Evolutionary conservation across 1,140 invertebrate genomes (phyloP).

Genomic region (Drosophila bocki): DNA sequence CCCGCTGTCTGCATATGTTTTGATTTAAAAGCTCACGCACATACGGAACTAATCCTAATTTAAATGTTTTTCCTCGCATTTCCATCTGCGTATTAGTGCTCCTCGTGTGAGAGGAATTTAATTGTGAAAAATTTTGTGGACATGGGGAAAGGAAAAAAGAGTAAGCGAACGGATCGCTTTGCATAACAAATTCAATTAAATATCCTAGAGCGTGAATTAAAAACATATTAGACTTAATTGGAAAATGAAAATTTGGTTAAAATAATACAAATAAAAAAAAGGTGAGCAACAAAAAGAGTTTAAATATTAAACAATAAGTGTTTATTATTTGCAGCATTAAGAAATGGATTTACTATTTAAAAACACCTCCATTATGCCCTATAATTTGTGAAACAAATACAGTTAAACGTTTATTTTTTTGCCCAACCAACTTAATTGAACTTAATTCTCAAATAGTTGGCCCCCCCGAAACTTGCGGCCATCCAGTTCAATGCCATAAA

Average conservation of each 20-base stretch:
- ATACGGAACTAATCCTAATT: conserved; percentile 70
- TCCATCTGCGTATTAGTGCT: conserved; percentile 5
- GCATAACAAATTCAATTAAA: conserved; percentile 76
- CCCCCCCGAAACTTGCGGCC: not conserved
- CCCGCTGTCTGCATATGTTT: conserved; percentile 34
- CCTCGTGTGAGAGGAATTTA: conserved; percentile 50
- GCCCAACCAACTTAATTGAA: conserved; percentile 22
- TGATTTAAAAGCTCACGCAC: conserved; percentile 65
- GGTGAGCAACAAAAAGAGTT: not conserved
- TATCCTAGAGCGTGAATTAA: conserved; percentile 50
- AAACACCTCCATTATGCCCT: conserved; percentile 9
- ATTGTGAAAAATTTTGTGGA: conserved; percentile 42
- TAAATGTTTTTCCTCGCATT: conserved; percentile 55
- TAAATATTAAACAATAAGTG: conserved; percentile 41
- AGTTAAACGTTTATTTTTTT: conserved; percentile 8
- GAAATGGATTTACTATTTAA: not conserved
- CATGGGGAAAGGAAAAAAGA: conserved; percentile 12
- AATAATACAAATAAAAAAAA: conserved; percentile 31
- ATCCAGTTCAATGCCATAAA: conserved; percentile 49
- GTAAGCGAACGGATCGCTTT: conserved; percentile 31
- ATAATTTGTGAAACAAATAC: conserved; percentile 16
- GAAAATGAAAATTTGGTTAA: conserved; percentile 66
- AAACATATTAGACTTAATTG: conserved; percentile 67
- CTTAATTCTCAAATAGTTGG: conserved; percentile 23
- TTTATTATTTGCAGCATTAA: not conserved